These are phyloP conservation scores for Tromatobia lineatoria DNA, from an alignment of 2,888 invertebrate species.

Conservation along the genomic window DNA sequence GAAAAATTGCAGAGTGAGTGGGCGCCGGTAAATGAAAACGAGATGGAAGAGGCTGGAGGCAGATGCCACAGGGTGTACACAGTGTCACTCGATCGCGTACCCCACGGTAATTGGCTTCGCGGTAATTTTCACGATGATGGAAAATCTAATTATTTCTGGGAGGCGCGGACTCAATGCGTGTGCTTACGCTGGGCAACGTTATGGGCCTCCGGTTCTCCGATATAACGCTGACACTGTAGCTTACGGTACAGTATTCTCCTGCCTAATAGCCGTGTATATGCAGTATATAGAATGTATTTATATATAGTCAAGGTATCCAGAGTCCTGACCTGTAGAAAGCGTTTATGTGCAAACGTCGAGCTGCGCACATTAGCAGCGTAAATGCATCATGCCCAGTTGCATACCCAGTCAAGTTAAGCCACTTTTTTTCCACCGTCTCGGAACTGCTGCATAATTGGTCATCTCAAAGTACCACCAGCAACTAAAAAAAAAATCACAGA, in stretches of 20 bases:
- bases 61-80: slow-evolving; percentile 3
- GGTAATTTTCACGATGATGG: slow-evolving; percentile 70
- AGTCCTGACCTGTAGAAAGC: neutral
- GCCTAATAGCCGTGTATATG: neutral
- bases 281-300: neutral
- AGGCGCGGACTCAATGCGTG: slow-evolving; percentile 54
- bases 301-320: neutral
- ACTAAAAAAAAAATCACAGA: no score
- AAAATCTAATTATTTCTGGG: slow-evolving; percentile 73
- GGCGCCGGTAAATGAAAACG: neutral
- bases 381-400: neutral
- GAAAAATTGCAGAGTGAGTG: neutral
- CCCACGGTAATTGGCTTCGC: slow-evolving; percentile 60
- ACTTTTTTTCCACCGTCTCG: no score
- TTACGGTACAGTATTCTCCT: neutral
- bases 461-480: no score
- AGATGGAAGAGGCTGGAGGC: slow-evolving; percentile 6
- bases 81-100: slow-evolving; percentile 36
- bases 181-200: slow-evolving; percentile 41
- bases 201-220: slow-evolving; percentile 49
- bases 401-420: no score
- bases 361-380: neutral
- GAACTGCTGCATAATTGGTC: no score
- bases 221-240: neutral
- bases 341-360: neutral